Evolutionary conservation across 2,888 invertebrate genomes (phyloP), one percentile per base, ranked within the genome.

Genomic region (Aphodius granarius): DNA sequence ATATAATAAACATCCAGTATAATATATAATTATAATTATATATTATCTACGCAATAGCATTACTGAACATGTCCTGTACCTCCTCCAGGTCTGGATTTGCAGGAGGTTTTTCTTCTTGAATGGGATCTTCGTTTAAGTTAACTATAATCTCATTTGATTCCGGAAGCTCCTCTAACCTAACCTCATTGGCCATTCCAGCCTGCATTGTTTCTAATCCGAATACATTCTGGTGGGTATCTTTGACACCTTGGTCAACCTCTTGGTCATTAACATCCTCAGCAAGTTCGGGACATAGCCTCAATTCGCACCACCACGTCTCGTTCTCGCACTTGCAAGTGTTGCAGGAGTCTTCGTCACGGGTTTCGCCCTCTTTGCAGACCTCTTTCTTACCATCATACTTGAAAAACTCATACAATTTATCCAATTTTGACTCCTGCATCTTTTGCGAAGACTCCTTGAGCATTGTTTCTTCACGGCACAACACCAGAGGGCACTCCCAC

Each of bases 401-500:
- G 20, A 66, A 66, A 17, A 66, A 66, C 17, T 5, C 66, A 16
- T 66, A 66, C 18, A 66, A 18, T 17, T 20, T 6, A 17, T 66
- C 66, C 20, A 66, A 16, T 13, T 20, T 18, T 18, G 66, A 17
- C 13, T 66, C 17, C 19, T 16, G 15, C 65, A 65, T 5, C 19
- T 65, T 65, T 15, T 65, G 17, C 66, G 66, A 66, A 16, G n/a
- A 66, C 18, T 66, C 16, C 20, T 66, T 66, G 18, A 66, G 18
- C 20, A 66, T 66, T 13, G n/a, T 17, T 13, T 66, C 66, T 16
- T 66, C 66, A 6, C 66, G 66, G 1, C 66, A 66, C n/a, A 66
- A 16, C 20, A 19, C 66, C 66, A 66, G 20, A 66, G 66, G 66
- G 17, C 66, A 66, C 5, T 66, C 66, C 66, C 66, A 66, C n/a